Conservation (phyloP, 2,797 vertebrate genomes). For the Carapus acus region DNA sequence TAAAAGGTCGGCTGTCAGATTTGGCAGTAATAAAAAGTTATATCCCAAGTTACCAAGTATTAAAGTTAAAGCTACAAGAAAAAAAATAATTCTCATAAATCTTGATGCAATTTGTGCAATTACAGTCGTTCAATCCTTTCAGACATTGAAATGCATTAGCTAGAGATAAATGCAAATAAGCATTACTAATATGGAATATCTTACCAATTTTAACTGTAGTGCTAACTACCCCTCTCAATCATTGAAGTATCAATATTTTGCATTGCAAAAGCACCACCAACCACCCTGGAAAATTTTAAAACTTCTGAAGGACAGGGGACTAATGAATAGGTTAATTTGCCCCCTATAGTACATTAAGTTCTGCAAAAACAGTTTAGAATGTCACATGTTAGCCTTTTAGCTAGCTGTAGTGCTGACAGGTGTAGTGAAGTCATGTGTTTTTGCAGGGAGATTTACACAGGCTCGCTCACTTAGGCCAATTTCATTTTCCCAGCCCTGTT, state of each 20-base stretch:
- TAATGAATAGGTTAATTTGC: constrained; percentile 20
- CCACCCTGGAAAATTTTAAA: constrained; percentile 19
- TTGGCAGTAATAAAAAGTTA: constrained; percentile 12
- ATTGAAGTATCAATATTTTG: constrained; percentile 26
- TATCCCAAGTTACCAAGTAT: neutral
- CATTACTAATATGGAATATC: constrained; percentile 1
- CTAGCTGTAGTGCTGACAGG: constrained; percentile 55
- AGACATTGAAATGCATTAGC: constrained; percentile 3
- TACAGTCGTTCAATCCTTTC: constrained; percentile 4
- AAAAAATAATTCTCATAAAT: neutral
- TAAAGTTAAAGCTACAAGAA: constrained; percentile 3
- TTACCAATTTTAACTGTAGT: constrained; percentile 19
- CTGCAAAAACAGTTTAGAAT: constrained; percentile 28
- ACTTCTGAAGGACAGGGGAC: constrained; percentile 13
- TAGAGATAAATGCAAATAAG: constrained; percentile 6
- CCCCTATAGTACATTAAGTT: constrained; percentile 33
- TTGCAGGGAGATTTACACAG: constrained; percentile 59
- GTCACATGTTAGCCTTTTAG: constrained; percentile 36
- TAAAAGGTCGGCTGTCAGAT: constrained; percentile 24
- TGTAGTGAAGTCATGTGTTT: constrained; percentile 73
- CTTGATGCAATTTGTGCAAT: too few species aligned
- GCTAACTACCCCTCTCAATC: too few species aligned
- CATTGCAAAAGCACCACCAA: constrained; percentile 24
- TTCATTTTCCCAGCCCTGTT: constrained; percentile 65
- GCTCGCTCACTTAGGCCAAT: constrained; percentile 57